Percentiles rank a stretch among this genome's conserved stretches.
phyloP scores from a whole-genome alignment of 1,140 invertebrate genomes.

The Tribolium madens region DNA sequence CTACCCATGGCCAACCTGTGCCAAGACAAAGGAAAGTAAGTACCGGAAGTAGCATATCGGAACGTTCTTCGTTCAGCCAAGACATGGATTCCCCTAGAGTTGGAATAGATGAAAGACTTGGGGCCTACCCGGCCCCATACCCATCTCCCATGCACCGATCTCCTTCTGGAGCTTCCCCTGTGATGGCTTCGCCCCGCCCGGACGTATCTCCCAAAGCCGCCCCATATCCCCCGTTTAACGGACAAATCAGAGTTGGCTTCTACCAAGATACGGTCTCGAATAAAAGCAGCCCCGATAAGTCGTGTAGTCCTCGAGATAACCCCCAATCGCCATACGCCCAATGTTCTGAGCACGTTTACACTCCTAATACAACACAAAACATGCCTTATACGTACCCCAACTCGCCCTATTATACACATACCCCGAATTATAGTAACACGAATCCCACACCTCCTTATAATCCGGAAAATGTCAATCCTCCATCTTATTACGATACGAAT shows the following conservation, averaged over 20 bases:
- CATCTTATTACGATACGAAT: slow-evolving; percentile 59
- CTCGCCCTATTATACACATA: slow-evolving; percentile 60
- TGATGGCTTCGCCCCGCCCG: slow-evolving; percentile 66
- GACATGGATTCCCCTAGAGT: slow-evolving; percentile 77
- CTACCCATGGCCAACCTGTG: slow-evolving; percentile 68
- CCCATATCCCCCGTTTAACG: slow-evolving; percentile 75
- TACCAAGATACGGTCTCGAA: slow-evolving; percentile 82
- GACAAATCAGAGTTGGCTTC: slow-evolving; percentile 80
- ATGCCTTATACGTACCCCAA: slow-evolving; percentile 59
- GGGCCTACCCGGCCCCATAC: slow-evolving; percentile 74
- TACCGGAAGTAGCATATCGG: slow-evolving; percentile 79
- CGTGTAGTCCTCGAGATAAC: slow-evolving; percentile 74
- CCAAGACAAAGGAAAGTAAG: slow-evolving; percentile 74
- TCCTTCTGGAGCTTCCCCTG: slow-evolving; percentile 69
- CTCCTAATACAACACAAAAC: slow-evolving; percentile 61
- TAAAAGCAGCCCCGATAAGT: slow-evolving; percentile 79
- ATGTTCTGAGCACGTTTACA: slow-evolving; percentile 74
- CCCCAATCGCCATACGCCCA: slow-evolving; percentile 73
- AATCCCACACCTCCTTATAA: slow-evolving; percentile 59
- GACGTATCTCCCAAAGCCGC: slow-evolving; percentile 74
- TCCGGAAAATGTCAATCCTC: slow-evolving; percentile 48
- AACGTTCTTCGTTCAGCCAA: slow-evolving; percentile 80
- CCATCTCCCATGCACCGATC: slow-evolving; percentile 74
- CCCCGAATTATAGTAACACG: slow-evolving; percentile 60
- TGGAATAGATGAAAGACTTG: slow-evolving; percentile 70